Base-by-base conservation (phyloP, 2,113 vertebrate genomes). In the Triplophysa siluroides region DNA sequence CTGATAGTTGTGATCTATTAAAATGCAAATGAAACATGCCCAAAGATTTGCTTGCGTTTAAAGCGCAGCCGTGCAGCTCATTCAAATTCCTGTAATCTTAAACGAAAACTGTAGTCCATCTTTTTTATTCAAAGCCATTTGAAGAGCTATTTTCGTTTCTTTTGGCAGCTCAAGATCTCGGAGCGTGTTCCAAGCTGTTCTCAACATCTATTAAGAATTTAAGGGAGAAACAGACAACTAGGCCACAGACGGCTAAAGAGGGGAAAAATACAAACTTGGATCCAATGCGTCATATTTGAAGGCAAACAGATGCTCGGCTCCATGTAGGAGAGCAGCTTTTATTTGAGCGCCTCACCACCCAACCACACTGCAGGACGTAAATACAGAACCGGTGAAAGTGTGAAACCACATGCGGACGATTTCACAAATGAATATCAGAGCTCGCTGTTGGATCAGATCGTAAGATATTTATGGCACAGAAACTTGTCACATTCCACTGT, bases 141-240 rank as follows among this genome's bases (percentile, higher is more conserved):
- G 70, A 38, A 79, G 47, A 78, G 81, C 88, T 92, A 92, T 93
- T 92, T 89, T 26, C 81, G 78, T 85, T 85, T 67, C 80, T 82
- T 76, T 73, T 83, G 82, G 86, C 84, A 90, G 87, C 84, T 86
- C 23, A 56, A 75, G 50, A 76, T 85, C 91, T 87, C 86, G 78
- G 69, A 87, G 86, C 88, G 91, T 85, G 70, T 78, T 85, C 85
- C 85, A 77, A 80, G 84, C 85, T 87, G 89, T 85, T 88, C 88
- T 89, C 90, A 81, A 80, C 84, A 83, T 90, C 89, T 89, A 91
- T 92, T 92, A 92, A 92, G 87, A 90, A 93, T 93, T 92, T 90
- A 93, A 89, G 83, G 21, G 70, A 81, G 83, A 90, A 88, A 90
- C 82, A 83, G 78, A 82, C 80, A 91, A 89, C 72, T 90, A 88